These are phyloP conservation scores for Plutella xylostella DNA, from an alignment of 2,888 invertebrate genomes.

Conservation along the genomic window DNA sequence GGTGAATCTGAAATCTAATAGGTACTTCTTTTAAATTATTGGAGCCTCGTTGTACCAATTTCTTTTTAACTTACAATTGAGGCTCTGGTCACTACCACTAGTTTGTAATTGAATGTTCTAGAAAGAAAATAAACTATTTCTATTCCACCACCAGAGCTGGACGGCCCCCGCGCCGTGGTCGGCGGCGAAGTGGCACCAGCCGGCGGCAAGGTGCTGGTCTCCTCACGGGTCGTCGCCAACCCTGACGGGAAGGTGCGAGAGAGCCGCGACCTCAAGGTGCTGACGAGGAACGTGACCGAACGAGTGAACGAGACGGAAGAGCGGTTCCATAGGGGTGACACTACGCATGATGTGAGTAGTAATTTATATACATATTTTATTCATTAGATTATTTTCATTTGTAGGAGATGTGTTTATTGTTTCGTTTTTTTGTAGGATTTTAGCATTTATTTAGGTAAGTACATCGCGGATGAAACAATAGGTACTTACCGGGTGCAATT, in stretches of 20 bases:
- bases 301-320: constrained; percentile 88
- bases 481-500: too few species aligned
- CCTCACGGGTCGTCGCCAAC: constrained; percentile 67
- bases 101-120: too few species aligned
- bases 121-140: too few species aligned
- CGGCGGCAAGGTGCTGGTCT: constrained; percentile 47
- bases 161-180: constrained; percentile 22
- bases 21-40: too few species aligned
- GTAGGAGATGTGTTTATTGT: too few species aligned
- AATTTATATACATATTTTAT: neutral
- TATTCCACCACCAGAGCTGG: constrained; percentile 28
- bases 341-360: constrained; percentile 85
- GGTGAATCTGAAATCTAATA: too few species aligned
- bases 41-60: neutral
- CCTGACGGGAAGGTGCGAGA: constrained; percentile 72
- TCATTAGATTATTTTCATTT: too few species aligned
- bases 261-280: constrained; percentile 68
- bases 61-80: too few species aligned
- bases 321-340: constrained; percentile 84
- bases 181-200: constrained; percentile 40
- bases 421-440: neutral
- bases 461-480: too few species aligned
- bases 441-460: too few species aligned
- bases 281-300: constrained; percentile 86
- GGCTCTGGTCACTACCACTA: neutral